phyloP scores from a whole-genome alignment of 2,797 vertebrate species.

The Tragopan temminckii region DNA sequence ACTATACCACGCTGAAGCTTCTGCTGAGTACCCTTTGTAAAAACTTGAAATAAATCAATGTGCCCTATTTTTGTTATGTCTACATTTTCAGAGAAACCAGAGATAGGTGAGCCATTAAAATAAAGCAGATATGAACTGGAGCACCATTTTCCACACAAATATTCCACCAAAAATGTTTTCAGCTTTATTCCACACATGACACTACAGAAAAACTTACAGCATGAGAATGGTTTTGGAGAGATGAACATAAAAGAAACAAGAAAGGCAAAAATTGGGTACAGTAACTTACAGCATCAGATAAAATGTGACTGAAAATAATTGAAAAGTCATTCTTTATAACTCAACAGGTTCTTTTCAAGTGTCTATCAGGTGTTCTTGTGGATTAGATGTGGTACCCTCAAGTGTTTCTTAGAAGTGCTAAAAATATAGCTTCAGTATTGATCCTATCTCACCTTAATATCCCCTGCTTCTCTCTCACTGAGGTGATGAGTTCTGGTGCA shows the following conservation, averaged over 20 bases:
- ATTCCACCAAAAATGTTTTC: neutral
- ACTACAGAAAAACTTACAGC: neutral
- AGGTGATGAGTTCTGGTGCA: neutral
- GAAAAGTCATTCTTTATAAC: neutral
- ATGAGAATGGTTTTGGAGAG: slow-evolving; percentile 20
- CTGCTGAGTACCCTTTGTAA: neutral
- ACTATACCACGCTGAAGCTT: neutral
- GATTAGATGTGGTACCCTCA: neutral
- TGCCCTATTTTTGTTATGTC: neutral
- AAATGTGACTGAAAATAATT: slow-evolving; percentile 38
- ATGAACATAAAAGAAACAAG: slow-evolving; percentile 17
- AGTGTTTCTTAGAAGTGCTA: neutral
- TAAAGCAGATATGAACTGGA: neutral
- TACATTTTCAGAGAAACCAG: slow-evolving; percentile 28
- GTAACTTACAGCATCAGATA: slow-evolving; percentile 20
- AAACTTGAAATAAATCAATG: slow-evolving; percentile 12
- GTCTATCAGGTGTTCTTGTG: neutral
- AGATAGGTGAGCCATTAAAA: neutral
- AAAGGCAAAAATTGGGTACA: slow-evolving; percentile 13
- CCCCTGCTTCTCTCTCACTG: neutral
- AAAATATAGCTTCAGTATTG: neutral
- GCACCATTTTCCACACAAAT: neutral
- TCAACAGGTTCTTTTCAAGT: neutral
- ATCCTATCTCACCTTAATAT: neutral
- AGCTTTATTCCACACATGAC: neutral